Conservation (phyloP, 2,797 vertebrate species). For the Bothrops alternatus region DNA sequence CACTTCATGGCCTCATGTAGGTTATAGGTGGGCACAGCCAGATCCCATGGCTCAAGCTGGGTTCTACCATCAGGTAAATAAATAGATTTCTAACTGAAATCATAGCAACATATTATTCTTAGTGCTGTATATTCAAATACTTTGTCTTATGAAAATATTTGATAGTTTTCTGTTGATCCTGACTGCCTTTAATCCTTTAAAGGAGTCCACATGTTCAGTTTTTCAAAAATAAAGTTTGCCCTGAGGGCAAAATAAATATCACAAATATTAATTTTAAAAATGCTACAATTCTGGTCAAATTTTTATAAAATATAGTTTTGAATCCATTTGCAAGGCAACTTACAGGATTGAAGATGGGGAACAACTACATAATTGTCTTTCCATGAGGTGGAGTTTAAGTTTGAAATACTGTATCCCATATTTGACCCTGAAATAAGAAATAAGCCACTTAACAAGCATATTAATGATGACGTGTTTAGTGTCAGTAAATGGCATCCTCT, state of each 20-base stretch:
- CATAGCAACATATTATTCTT: background rate
- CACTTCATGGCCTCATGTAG: constrained; percentile 97
- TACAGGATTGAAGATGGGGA: background rate
- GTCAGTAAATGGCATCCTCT: background rate
- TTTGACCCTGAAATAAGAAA: background rate
- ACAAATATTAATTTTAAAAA: background rate
- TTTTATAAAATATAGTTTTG: background rate
- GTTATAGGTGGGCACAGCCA: constrained; percentile 97
- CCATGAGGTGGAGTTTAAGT: background rate
- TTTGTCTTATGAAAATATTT: background rate
- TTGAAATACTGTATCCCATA: background rate
- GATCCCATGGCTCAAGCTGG: constrained; percentile 99
- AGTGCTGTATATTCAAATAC: background rate
- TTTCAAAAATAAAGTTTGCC: background rate
- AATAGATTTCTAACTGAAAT: background rate
- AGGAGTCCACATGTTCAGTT: background rate
- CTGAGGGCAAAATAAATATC: background rate
- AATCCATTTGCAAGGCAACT: background rate
- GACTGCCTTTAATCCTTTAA: background rate
- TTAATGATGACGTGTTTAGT: background rate
- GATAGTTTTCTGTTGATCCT: background rate
- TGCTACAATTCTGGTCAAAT: background rate
- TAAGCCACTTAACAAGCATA: background rate
- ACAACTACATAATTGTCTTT: background rate
- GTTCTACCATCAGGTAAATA: constrained; percentile 96